Base-by-base conservation (phyloP, 2,113 vertebrate genomes). In the Budorcas taxicolor region DNA sequence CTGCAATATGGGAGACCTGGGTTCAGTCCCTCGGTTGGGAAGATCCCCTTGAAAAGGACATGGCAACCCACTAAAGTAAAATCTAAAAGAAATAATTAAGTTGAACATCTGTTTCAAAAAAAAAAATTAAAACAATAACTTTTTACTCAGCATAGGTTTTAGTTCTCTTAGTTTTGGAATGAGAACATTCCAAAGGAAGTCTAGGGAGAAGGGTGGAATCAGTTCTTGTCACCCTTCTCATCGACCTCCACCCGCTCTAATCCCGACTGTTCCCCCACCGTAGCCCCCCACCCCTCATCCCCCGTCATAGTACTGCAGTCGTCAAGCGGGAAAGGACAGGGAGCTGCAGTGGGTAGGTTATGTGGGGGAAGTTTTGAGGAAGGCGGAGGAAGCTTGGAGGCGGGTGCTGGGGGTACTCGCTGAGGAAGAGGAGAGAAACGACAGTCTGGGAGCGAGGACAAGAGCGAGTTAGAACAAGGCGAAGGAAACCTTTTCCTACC, bases 231-330 rank as follows among this genome's bases (percentile, higher is more conserved):
- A 29, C 2, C 27, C 23, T 64, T 78, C 55, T 25, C 40, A 45
- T 14, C 17, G 36, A 43, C 71, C 71, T 43, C 12, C 21, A 31
- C 36, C 29, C 71, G 21, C 19, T 43, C 36, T 14, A 21, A 29
- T 31, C 76, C 23, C 14, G 17, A 11, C 7, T 13, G 1, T 31
- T 29, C 4, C 7, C n/a, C 33, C 27, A 3, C 5, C 13, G 1
- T 1, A 3, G 4, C 19, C 17, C 12, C 17, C 36, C 16, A 31
- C 10, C 3, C 8, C 17, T 76, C 40, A 40, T 1, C 21, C 8
- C 6, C 11, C 31, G 81, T 10, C 27, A 3, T 0, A 13, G 52
- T 11, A 16, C 47, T 15, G 52, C 47, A 7, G 9, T 55, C 8
- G 85, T 9, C 67, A 57, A n/a, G 29, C 47, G 57, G 62, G 15